These are phyloP conservation scores for Melieria crassipennis DNA, from an alignment of 2,888 invertebrate genomes.

Conservation along the genomic window DNA sequence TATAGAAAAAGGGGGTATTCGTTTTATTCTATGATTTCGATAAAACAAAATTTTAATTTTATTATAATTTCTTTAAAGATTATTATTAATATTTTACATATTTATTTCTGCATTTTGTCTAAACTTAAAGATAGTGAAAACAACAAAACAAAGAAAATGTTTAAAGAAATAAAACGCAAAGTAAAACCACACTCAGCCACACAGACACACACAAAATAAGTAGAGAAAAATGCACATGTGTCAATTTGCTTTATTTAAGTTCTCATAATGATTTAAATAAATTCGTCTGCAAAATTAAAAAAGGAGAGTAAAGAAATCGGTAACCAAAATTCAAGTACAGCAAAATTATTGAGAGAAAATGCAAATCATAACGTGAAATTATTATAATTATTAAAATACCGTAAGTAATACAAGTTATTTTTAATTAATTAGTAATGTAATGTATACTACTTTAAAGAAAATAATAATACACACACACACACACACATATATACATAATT, in stretches of 20 bases:
- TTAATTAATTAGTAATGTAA: constrained; percentile 42
- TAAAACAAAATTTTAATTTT: constrained; percentile 24
- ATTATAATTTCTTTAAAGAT: constrained; percentile 24
- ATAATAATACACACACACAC: constrained; percentile 19
- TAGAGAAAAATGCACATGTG: too few relatives aligned
- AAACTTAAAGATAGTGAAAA: constrained; percentile 9
- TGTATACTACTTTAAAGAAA: constrained; percentile 42
- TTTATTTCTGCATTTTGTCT: constrained; percentile 38
- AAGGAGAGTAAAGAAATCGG: constrained; percentile 3
- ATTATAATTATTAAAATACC: constrained; percentile 23
- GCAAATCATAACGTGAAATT: constrained; percentile 33
- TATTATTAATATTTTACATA: constrained; percentile 27
- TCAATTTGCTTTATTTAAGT: too few relatives aligned
- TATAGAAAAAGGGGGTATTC: too few relatives aligned
- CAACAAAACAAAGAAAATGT: constrained; percentile 28
- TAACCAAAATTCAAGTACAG: constrained; percentile 7
- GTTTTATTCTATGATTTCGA: too few relatives aligned
- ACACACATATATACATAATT: background rate
- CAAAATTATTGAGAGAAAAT: constrained; percentile 20
- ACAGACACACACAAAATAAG: too few relatives aligned
- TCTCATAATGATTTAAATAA: background rate
- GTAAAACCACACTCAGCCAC: background rate
- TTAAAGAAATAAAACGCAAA: constrained; percentile 5
- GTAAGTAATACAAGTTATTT: constrained; percentile 40
- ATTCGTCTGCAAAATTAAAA: background rate